A percentile compares a stretch with the other conserved stretches of the same genome.
Conservation (phyloP, 2,888 invertebrate species). For the Pristionchus exspectatus region DNA sequence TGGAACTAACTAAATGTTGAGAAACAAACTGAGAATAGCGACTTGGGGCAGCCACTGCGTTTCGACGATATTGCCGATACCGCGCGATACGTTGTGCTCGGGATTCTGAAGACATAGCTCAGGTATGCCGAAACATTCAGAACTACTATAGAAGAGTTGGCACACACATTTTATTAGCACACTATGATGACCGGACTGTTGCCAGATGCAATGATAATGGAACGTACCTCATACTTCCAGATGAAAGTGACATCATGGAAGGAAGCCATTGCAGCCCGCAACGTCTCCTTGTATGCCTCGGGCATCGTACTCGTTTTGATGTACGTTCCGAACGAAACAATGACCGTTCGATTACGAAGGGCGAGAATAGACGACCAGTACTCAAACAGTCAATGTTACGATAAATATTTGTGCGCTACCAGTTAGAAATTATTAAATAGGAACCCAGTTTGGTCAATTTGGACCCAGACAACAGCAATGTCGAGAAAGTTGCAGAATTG, state of each 20-base stretch:
- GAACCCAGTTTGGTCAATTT: no score
- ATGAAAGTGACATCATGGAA: not conserved
- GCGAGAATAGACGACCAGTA: not conserved
- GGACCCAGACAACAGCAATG: no score
- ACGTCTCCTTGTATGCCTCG: not conserved
- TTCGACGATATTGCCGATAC: not conserved
- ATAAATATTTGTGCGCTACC: no score
- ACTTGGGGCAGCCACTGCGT: not conserved
- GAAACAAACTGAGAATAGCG: not conserved
- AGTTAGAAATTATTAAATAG: not conserved
- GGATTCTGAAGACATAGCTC: not conserved
- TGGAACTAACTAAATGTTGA: not conserved
- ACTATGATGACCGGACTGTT: no score
- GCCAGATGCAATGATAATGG: no score
- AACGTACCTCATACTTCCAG: constrained; percentile 11
- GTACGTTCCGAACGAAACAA: not conserved
- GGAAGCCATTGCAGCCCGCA: not conserved
- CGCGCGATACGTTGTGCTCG: not conserved
- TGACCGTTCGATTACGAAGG: not conserved
- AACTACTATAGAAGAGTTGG: no score
- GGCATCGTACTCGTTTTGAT: not conserved
- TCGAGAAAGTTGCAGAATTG: no score
- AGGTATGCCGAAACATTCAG: no score
- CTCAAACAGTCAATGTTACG: no score
- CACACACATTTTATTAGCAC: not conserved